Percentiles rank a stretch among this genome's conserved stretches.
These are phyloP conservation scores for Pandemis heparana DNA, from an alignment of 2,888 invertebrate genomes.

Conservation along the genomic window DNA sequence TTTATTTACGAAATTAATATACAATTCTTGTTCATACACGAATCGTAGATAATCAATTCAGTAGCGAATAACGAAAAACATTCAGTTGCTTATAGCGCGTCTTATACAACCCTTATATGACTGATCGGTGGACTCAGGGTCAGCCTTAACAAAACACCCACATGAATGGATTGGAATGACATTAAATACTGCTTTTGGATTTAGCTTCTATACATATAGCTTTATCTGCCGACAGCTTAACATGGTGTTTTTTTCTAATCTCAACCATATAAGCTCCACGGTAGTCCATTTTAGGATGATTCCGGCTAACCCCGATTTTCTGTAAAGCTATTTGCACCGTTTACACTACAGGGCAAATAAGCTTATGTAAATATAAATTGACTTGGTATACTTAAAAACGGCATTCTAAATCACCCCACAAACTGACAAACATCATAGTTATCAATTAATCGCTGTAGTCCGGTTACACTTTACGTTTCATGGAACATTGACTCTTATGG, in stretches of 20 bases:
- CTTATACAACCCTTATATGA: slow-evolving; percentile 52
- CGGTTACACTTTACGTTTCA: too few species aligned
- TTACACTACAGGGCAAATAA: slow-evolving; percentile 2
- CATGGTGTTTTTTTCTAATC: slow-evolving; percentile 12
- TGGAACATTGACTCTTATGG: not conserved
- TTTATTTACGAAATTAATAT: slow-evolving; percentile 85
- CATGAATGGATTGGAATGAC: not conserved
- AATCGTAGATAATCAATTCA: slow-evolving; percentile 44
- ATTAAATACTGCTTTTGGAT: not conserved
- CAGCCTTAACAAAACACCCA: not conserved
- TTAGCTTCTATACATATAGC: not conserved
- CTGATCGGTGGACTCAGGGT: slow-evolving; percentile 7
- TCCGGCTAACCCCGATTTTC: not conserved
- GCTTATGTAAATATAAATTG: not conserved
- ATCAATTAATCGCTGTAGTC: too few species aligned
- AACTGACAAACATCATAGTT: not conserved
- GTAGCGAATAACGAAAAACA: slow-evolving; percentile 36
- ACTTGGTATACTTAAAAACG: not conserved
- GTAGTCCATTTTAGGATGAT: not conserved
- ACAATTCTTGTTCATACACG: slow-evolving; percentile 82
- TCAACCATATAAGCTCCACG: not conserved
- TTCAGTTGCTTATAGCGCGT: slow-evolving; percentile 52
- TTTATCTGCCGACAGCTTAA: not conserved
- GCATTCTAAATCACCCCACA: not conserved
- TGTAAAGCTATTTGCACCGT: not conserved